Percentiles rank a stretch among this genome's conserved stretches.
These are phyloP conservation scores for Onychomys leucogaster DNA, from an alignment of 2,797 vertebrate genomes.

Conservation along the genomic window DNA sequence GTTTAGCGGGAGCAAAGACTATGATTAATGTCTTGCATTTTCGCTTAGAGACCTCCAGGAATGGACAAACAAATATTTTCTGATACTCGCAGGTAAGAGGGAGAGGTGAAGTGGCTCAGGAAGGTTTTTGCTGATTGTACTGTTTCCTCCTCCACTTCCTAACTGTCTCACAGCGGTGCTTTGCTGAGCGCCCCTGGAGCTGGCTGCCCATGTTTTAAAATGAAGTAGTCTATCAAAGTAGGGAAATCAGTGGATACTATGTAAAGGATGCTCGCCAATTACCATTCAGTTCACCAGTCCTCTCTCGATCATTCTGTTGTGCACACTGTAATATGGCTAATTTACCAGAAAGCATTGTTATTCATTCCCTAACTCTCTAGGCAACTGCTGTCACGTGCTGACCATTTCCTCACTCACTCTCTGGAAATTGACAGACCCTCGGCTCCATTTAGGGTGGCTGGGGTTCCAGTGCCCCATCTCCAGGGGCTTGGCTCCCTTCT, in stretches of 20 bases:
- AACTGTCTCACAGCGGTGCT: slow-evolving; percentile 57
- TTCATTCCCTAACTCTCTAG: slow-evolving; percentile 73
- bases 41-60: slow-evolving; percentile 60
- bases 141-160: slow-evolving; percentile 21
- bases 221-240: slow-evolving; percentile 77
- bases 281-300: slow-evolving; percentile 69
- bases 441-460: slow-evolving; percentile 30
- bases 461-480: slow-evolving; percentile 2
- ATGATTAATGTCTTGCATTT: slow-evolving; percentile 57
- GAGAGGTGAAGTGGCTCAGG: neutral
- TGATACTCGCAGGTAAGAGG: slow-evolving; percentile 60
- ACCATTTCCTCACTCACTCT: slow-evolving; percentile 49
- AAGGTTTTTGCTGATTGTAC: neutral
- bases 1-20: slow-evolving; percentile 46
- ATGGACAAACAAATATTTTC: slow-evolving; percentile 52
- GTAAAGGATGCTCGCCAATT: slow-evolving; percentile 73
- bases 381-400: slow-evolving; percentile 58
- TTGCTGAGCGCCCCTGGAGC: slow-evolving; percentile 55
- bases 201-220: slow-evolving; percentile 63
- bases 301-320: slow-evolving; percentile 55
- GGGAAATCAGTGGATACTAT: slow-evolving; percentile 74
- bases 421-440: slow-evolving; percentile 55
- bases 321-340: slow-evolving; percentile 71
- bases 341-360: slow-evolving; percentile 82
- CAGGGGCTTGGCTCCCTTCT: slow-evolving; percentile 50